These are phyloP conservation scores for Heterotis niloticus DNA, from an alignment of 2,113 vertebrate species.

Conservation along the genomic window DNA sequence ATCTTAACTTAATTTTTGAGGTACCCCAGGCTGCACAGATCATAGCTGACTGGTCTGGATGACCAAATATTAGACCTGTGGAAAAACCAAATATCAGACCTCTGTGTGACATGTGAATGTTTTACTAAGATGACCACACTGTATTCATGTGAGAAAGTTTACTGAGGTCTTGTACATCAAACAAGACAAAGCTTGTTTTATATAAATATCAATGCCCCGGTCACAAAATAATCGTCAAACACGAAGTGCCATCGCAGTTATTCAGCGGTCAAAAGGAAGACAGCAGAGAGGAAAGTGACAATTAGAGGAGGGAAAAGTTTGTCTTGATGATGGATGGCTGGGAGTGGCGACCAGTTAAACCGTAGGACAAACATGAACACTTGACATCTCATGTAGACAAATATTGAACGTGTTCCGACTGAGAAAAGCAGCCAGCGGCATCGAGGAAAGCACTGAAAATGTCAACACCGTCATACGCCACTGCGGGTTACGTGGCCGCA, in stretches of 20 bases:
- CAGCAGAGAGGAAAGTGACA: background rate
- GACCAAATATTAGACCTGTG: too few relatives aligned
- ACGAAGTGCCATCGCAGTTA: background rate
- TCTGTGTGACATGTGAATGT: too few relatives aligned
- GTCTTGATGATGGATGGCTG: background rate
- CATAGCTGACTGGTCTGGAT: too few relatives aligned
- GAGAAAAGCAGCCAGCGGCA: slow-evolving; percentile 27
- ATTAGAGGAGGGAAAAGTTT: background rate
- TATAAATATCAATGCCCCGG: background rate
- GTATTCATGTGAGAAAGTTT: too few relatives aligned
- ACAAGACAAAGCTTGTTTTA: background rate
- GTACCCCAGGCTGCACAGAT: too few relatives aligned
- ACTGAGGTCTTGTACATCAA: background rate
- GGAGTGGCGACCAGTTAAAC: background rate
- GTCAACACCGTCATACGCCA: background rate
- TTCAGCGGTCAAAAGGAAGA: background rate
- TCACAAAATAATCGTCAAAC: background rate
- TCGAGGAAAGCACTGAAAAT: slow-evolving; percentile 36
- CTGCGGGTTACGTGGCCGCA: background rate
- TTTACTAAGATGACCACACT: too few relatives aligned
- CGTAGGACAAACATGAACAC: background rate
- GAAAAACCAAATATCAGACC: too few relatives aligned
- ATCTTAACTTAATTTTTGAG: too few relatives aligned
- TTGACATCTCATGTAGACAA: background rate
- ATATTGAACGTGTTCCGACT: slow-evolving; percentile 24